phyloP scores from a whole-genome alignment of 2,113 vertebrate genomes.

The Columbina picui region DNA sequence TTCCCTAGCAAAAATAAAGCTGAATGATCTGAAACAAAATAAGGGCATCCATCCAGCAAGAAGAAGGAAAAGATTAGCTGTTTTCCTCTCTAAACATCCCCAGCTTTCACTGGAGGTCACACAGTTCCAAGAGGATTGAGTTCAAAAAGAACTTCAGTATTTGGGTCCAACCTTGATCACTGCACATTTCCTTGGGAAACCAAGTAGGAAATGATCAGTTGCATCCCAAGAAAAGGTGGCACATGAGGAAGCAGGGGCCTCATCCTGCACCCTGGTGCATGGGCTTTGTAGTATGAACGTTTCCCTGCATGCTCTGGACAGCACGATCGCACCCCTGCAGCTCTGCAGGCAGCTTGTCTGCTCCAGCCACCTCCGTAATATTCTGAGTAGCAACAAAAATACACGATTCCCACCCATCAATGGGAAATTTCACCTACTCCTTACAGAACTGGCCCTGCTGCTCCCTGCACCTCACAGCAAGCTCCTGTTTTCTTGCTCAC shows the following conservation, averaged over 20 bases:
- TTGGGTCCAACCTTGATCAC: not conserved
- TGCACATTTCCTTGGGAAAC: not conserved
- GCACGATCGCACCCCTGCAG: not conserved
- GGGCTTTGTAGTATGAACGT: not conserved
- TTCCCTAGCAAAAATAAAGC: slow-evolving; percentile 24
- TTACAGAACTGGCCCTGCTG: accelerated
- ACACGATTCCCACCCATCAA: accelerated
- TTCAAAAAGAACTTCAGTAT: not conserved
- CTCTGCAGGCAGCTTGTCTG: not conserved
- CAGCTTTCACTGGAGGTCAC: not conserved
- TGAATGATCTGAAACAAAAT: slow-evolving; percentile 21
- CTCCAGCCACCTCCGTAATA: not conserved
- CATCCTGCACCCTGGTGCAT: not conserved
- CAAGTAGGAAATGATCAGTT: not conserved
- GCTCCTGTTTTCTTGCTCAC: not conserved
- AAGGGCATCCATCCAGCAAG: slow-evolving; percentile 6
- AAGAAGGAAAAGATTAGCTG: slow-evolving; percentile 35
- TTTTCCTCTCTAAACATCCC: not conserved
- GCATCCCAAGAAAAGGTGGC: not conserved
- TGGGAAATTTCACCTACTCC: not conserved
- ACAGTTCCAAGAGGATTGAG: not conserved
- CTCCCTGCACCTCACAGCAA: not conserved
- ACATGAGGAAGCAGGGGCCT: not conserved
- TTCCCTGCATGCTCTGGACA: not conserved
- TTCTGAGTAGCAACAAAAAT: not conserved